phyloP scores from a whole-genome alignment of 2,113 vertebrate species.

The Cavia aperea region DNA sequence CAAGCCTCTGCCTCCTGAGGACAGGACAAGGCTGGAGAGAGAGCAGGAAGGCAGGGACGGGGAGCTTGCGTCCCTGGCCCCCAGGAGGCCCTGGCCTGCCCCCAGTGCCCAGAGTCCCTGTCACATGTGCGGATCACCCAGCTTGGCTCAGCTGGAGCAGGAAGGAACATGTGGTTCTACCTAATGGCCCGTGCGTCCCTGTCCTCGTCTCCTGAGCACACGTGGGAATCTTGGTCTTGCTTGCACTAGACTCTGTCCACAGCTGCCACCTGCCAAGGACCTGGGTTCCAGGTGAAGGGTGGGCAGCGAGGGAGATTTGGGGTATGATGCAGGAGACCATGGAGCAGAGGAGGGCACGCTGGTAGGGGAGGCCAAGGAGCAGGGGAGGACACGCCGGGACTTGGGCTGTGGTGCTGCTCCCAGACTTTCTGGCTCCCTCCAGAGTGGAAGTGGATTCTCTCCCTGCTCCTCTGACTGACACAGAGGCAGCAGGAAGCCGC shows the following conservation, averaged over 20 bases:
- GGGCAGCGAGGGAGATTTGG: background rate
- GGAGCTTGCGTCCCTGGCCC: background rate
- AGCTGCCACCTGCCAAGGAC: background rate
- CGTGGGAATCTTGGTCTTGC: background rate
- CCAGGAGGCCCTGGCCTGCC: background rate
- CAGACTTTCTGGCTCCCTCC: background rate
- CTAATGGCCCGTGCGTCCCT: background rate
- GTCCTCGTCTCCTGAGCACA: background rate
- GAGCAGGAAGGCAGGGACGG: background rate
- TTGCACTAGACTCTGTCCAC: background rate
- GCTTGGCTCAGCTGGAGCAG: background rate
- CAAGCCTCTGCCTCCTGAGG: background rate
- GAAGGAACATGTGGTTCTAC: background rate
- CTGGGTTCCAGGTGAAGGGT: rapidly evolving
- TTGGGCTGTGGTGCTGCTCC: background rate
- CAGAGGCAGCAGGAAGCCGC: too few relatives aligned
- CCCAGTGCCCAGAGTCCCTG: background rate
- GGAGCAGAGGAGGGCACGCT: background rate
- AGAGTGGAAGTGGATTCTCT: background rate
- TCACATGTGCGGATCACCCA: background rate
- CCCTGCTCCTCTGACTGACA: background rate
- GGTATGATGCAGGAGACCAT: background rate
- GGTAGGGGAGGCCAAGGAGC: too few relatives aligned
- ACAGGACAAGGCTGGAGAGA: rapidly evolving
- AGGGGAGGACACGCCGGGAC: too few relatives aligned